phyloP scores from a whole-genome alignment of 2,113 vertebrate species.

The Arizona elegans region DNA sequence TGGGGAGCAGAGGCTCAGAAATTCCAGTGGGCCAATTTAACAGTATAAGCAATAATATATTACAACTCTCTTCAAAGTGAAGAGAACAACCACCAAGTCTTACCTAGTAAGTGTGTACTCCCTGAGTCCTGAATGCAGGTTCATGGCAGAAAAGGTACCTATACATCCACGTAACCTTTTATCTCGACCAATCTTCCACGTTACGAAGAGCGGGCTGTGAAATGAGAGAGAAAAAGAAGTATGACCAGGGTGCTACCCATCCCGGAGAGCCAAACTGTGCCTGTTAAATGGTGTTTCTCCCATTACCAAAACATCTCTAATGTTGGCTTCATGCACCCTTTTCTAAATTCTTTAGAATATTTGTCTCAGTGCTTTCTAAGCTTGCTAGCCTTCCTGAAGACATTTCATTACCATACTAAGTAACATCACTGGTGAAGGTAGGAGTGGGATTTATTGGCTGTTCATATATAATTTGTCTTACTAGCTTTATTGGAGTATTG shows the following conservation, averaged over 20 bases:
- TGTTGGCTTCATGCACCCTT: neutral
- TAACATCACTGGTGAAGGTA: neutral
- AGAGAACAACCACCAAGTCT: slow-evolving; percentile 61
- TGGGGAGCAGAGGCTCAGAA: slow-evolving; percentile 36
- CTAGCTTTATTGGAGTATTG: neutral
- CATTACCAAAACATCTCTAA: slow-evolving; percentile 8
- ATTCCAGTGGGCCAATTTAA: slow-evolving; percentile 28
- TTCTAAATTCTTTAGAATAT: neutral
- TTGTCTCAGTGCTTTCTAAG: neutral
- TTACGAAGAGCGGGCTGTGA: slow-evolving; percentile 97
- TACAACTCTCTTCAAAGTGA: neutral
- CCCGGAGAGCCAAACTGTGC: neutral
- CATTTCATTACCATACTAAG: neutral
- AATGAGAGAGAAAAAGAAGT: slow-evolving; percentile 62
- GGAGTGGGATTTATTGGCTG: neutral
- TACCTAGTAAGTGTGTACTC: slow-evolving; percentile 99
- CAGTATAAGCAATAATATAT: slow-evolving; percentile 39
- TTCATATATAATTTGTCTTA: neutral
- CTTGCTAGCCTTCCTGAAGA: neutral
- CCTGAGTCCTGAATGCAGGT: slow-evolving; percentile 99
- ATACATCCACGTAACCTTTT: slow-evolving; percentile 99
- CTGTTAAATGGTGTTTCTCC: slow-evolving; percentile 27
- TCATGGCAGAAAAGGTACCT: slow-evolving; percentile 99
- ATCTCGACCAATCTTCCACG: slow-evolving; percentile 99
- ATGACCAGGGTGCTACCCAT: neutral